phyloP scores from a whole-genome alignment of 2,888 invertebrate genomes.

The Cybosia mesomella region DNA sequence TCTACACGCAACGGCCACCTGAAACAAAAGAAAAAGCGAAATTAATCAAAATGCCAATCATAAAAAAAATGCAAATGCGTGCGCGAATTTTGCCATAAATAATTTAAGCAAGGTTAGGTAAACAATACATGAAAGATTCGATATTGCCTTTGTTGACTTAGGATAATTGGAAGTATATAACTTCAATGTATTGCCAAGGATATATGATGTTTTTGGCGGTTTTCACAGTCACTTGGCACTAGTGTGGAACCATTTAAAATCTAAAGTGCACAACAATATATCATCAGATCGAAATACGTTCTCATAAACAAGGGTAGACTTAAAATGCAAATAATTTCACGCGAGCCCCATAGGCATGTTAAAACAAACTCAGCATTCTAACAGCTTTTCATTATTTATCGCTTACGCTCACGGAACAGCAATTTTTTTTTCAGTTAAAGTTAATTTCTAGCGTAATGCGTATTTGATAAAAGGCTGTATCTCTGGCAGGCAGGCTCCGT shows the following conservation, averaged over 20 bases:
- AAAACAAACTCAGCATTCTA: constrained; percentile 83
- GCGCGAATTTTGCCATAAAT: constrained; percentile 44
- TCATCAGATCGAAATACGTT: constrained; percentile 69
- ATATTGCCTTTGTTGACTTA: constrained; percentile 46
- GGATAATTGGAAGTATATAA: constrained; percentile 50
- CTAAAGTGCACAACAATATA: constrained; percentile 55
- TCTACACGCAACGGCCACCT: constrained; percentile 82
- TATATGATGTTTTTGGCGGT: constrained; percentile 44
- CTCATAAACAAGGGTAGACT: constrained; percentile 77
- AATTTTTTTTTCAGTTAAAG: constrained; percentile 77
- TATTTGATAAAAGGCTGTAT: constrained; percentile 87
- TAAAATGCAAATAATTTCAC: constrained; percentile 83
- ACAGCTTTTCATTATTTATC: constrained; percentile 83
- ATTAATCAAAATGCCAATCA: constrained; percentile 86
- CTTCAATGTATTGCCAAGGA: constrained; percentile 38
- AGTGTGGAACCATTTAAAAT: constrained; percentile 50
- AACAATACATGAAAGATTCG: constrained; percentile 46
- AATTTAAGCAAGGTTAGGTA: constrained; percentile 49
- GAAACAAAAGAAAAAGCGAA: constrained; percentile 87
- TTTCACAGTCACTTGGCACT: constrained; percentile 48
- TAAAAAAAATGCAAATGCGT: constrained; percentile 67
- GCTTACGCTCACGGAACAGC: constrained; percentile 77
- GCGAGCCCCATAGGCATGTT: constrained; percentile 80
- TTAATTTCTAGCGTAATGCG: constrained; percentile 85
- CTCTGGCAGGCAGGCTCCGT: constrained; percentile 84